Evolutionary conservation across 35 echinoderm and acorn worm species (phyloP).

Genomic region (Apostichopus japonicus): DNA sequence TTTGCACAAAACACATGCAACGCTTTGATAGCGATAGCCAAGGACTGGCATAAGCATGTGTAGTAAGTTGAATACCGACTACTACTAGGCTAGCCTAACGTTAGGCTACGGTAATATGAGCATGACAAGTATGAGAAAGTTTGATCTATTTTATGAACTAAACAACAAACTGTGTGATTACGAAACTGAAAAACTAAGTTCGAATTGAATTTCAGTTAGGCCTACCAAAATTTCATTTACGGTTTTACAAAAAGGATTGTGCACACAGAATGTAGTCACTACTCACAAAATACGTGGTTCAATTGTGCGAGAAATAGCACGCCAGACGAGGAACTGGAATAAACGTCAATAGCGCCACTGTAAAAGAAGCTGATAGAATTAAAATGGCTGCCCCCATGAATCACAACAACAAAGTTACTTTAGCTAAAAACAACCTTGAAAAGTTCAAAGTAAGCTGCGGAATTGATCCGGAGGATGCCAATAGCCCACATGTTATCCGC

Average conservation of each 20-base stretch:
- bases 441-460: not conserved
- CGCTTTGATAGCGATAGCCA: no score
- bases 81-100: no score
- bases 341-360: not conserved
- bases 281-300: no score
- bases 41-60: no score
- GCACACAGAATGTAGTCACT: not conserved
- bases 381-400: slow-evolving; percentile 16
- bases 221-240: not conserved
- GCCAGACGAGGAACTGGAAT: not conserved
- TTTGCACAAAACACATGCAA: no score
- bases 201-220: not conserved
- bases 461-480: not conserved
- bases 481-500: slow-evolving; percentile 27
- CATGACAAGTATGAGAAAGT: no score
- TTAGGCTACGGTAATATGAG: no score
- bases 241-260: not conserved
- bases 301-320: not conserved
- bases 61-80: no score
- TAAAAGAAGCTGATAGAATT: not conserved
- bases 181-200: no score
- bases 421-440: not conserved
- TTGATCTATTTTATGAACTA: no score
- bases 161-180: no score
- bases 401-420: not conserved